Conservation (phyloP, 2,113 vertebrate species). For the Sylvicapra grimmia region DNA sequence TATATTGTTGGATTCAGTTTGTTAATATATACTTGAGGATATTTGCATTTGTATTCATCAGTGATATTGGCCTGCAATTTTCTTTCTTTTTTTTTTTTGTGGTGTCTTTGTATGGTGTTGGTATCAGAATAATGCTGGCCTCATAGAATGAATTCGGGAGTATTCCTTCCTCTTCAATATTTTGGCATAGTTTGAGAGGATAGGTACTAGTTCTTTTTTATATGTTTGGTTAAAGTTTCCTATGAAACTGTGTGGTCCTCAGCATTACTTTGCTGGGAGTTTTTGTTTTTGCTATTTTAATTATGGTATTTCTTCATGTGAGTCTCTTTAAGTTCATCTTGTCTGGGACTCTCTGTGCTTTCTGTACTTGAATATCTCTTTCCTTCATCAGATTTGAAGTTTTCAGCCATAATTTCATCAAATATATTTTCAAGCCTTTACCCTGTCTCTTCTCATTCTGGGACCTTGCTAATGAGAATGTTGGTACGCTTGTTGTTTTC, state of each 20-base stretch:
- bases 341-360: not conserved
- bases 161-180: not conserved
- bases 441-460: not conserved
- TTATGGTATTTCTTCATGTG: not conserved
- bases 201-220: not conserved
- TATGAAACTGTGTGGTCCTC: not conserved
- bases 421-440: not conserved
- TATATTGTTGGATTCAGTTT: not conserved
- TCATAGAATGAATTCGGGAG: not conserved
- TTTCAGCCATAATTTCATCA: not conserved
- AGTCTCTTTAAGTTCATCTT: not conserved
- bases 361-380: not conserved
- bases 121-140: not conserved
- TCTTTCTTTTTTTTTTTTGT: not conserved
- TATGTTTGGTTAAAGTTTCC: not conserved
- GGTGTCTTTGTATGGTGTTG: not conserved
- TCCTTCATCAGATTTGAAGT: not conserved
- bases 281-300: not conserved
- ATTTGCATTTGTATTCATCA: not conserved
- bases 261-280: not conserved
- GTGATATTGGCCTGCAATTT: not conserved
- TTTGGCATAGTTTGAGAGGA: not conserved
- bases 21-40: not conserved
- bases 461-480: not conserved
- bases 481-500: not conserved